Evolutionary conservation across 2,113 vertebrate species (phyloP), one percentile per base, ranked within the genome.

Genomic region (Heterotilapia buettikoferi): DNA sequence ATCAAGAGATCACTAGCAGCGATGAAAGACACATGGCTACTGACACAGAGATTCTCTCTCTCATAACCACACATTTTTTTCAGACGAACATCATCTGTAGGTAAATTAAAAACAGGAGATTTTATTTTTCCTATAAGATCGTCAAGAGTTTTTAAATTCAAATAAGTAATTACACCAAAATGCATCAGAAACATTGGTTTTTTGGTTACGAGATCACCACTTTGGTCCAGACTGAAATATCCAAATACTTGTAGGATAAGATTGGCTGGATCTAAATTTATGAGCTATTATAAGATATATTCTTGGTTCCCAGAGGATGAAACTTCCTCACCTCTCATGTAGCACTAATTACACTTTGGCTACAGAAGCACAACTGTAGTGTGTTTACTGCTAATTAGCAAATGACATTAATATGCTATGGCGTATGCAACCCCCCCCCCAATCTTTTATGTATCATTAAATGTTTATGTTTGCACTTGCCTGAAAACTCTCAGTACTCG

Each of bases 1-100:
- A 91, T 73, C 18, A 59, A 26, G 53, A 81, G 81, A 90, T 87
- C 79, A 89, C 84, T 56, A 29, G 24, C 45, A 54, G 33, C 79
- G 24, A 84, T 73, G 57, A 82, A 9, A 90, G 53, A 80, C 78
- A 86, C 68, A 86, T 56, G 83, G 38, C 78, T n/a, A 84, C 68
- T 63, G 68, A 86, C 54, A 61, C 3, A 56, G 19, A 82, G 63
- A 54, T 40, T 68, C n/a, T 83, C 10, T 33, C 16, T 47, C n/a
- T 13, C 8, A 53, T 29, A 76, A 31, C 14, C 24, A 73, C 31
- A 47, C 19, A 1, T 45, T 29, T 4, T 12, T 29, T 66, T 61
- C 3, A 76, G 68, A 18, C 0, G 9, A 45, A 33, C 9, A 0
- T 83, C 8, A 33, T 29, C 8, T 66, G n/a, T 63, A 7, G 45